phyloP scores from a whole-genome alignment of 2,797 vertebrate genomes.

The Hapalemur alaotrensis region DNA sequence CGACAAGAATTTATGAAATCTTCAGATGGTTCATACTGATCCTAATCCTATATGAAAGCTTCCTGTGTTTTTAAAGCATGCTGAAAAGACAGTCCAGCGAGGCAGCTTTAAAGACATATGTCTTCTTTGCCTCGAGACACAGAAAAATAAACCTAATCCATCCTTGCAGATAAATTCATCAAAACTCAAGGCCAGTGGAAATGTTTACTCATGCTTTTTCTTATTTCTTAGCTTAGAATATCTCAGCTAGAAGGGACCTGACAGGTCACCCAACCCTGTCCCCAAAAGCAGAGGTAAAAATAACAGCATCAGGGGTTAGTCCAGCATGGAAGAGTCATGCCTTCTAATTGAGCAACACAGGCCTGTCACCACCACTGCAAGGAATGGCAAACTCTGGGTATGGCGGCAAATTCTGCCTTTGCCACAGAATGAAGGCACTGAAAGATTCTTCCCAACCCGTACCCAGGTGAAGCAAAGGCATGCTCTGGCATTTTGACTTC shows the following conservation, averaged over 20 bases:
- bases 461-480: not conserved
- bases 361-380: not conserved
- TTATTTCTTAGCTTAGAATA: slow-evolving; percentile 38
- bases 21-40: slow-evolving; percentile 24
- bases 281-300: slow-evolving; percentile 57
- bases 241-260: slow-evolving; percentile 45
- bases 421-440: not conserved
- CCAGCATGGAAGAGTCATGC: not conserved
- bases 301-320: not conserved
- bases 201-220: slow-evolving; percentile 46
- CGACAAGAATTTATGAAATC: not conserved
- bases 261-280: slow-evolving; percentile 41
- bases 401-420: too few relatives aligned
- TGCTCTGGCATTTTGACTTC: not conserved
- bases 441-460: not conserved
- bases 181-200: slow-evolving; percentile 64
- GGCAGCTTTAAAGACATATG: slow-evolving; percentile 64
- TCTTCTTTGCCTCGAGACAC: slow-evolving; percentile 52
- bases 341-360: not conserved
- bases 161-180: slow-evolving; percentile 71
- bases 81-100: slow-evolving; percentile 47
- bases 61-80: slow-evolving; percentile 57
- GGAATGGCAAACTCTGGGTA: not conserved
- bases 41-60: slow-evolving; percentile 48
- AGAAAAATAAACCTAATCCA: slow-evolving; percentile 69